Evolutionary conservation across 2,797 vertebrate species (phyloP).

Genomic region (Ceryle rudis): DNA sequence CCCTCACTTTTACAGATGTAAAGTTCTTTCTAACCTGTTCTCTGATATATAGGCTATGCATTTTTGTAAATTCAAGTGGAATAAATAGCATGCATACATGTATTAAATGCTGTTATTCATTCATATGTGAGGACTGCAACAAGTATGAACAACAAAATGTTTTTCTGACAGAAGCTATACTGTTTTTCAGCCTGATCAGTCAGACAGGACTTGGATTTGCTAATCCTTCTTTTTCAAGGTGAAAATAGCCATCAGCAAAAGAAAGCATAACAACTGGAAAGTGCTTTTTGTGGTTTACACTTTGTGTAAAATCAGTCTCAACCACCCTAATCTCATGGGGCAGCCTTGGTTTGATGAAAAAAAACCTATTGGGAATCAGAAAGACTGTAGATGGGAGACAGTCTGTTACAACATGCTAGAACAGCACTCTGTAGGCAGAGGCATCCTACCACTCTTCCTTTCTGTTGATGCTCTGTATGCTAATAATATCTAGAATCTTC

Average conservation of each 20-base stretch:
- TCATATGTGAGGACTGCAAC: background rate
- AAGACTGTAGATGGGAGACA: background rate
- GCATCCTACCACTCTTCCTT: background rate
- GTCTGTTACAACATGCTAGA: background rate
- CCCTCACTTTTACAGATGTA: background rate
- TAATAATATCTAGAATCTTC: background rate
- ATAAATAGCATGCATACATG: fast-evolving
- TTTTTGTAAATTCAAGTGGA: background rate
- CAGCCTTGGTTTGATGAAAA: background rate
- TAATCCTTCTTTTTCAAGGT: background rate
- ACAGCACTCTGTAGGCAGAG: background rate
- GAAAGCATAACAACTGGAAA: background rate
- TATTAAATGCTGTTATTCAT: background rate
- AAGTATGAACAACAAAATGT: background rate
- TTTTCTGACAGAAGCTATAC: background rate
- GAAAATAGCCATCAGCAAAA: background rate
- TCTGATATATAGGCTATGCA: background rate
- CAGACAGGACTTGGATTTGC: background rate
- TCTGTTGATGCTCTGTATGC: background rate
- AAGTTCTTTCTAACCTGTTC: background rate
- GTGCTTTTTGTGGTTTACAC: background rate
- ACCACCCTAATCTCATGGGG: background rate
- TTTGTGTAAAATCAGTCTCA: background rate
- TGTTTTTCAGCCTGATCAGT: background rate
- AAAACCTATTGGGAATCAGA: background rate